phyloP scores from a whole-genome alignment of 2,113 vertebrate genomes.

The Ptilonorhynchus violaceus region DNA sequence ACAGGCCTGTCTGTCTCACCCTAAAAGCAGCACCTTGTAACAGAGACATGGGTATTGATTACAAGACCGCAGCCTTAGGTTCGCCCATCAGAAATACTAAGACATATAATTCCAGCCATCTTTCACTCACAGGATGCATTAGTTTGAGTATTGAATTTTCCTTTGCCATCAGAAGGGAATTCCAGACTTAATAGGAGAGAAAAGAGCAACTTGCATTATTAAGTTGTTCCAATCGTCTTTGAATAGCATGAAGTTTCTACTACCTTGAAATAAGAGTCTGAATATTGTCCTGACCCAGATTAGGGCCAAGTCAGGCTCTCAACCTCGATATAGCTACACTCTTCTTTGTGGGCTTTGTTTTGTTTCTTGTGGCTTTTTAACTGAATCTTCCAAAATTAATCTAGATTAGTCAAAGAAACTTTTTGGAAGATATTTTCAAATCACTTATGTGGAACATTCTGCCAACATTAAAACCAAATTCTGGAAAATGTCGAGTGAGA shows the following conservation, averaged over 20 bases:
- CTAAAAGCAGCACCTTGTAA: neutral
- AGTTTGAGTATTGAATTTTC: neutral
- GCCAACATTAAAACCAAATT: neutral
- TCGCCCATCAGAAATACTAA: neutral
- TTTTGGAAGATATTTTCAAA: neutral
- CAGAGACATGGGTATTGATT: neutral
- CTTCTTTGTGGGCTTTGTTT: neutral
- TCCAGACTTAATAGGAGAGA: neutral
- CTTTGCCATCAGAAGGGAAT: neutral
- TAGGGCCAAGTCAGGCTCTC: neutral
- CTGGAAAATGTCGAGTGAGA: neutral
- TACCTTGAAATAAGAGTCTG: neutral
- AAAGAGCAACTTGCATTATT: neutral
- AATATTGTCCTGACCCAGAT: neutral
- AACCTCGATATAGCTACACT: neutral
- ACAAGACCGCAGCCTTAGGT: neutral
- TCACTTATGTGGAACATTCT: neutral
- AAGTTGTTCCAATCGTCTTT: neutral
- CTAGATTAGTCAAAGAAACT: neutral
- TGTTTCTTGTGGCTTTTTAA: neutral
- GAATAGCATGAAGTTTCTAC: neutral
- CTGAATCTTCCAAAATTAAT: neutral
- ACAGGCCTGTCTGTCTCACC: neutral
- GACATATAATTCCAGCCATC: neutral
- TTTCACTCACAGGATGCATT: neutral